These are phyloP conservation scores for Microchirus variegatus DNA, from an alignment of 2,797 vertebrate genomes.

Conservation along the genomic window DNA sequence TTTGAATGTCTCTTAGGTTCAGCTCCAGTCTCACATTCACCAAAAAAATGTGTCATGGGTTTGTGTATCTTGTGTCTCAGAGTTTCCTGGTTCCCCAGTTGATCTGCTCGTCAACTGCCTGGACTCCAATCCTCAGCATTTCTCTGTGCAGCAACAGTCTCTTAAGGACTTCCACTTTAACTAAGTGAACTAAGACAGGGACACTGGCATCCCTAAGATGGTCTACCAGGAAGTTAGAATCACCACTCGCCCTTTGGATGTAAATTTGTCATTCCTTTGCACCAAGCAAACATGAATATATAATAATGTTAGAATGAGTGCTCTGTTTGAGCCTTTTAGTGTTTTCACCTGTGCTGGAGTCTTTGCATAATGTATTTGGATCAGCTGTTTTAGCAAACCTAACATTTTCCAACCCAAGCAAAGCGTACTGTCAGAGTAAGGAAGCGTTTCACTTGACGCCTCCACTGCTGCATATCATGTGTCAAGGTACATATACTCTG, in stretches of 20 bases:
- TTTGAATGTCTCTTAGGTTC: not conserved
- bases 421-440: too few relatives aligned
- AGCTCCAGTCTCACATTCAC: not conserved
- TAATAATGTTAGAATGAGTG: too few relatives aligned
- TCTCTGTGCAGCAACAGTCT: slow-evolving; percentile 82
- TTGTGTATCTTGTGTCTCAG: slow-evolving; percentile 62
- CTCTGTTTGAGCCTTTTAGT: too few relatives aligned
- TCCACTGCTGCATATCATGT: too few relatives aligned
- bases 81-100: slow-evolving; percentile 88
- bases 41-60: not conserved
- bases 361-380: too few relatives aligned
- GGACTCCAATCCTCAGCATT: slow-evolving; percentile 90
- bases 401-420: too few relatives aligned
- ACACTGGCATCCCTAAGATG: slow-evolving; percentile 90
- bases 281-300: slow-evolving; percentile 78
- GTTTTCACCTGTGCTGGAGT: too few relatives aligned
- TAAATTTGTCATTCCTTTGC: slow-evolving; percentile 93
- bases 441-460: too few relatives aligned
- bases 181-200: slow-evolving; percentile 83
- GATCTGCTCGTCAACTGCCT: slow-evolving; percentile 95
- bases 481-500: too few relatives aligned
- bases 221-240: slow-evolving; percentile 92
- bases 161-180: slow-evolving; percentile 87
- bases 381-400: too few relatives aligned
- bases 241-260: slow-evolving; percentile 93